Base-by-base conservation (phyloP, 2,888 invertebrate genomes). In the Hypercompe scribonia region DNA sequence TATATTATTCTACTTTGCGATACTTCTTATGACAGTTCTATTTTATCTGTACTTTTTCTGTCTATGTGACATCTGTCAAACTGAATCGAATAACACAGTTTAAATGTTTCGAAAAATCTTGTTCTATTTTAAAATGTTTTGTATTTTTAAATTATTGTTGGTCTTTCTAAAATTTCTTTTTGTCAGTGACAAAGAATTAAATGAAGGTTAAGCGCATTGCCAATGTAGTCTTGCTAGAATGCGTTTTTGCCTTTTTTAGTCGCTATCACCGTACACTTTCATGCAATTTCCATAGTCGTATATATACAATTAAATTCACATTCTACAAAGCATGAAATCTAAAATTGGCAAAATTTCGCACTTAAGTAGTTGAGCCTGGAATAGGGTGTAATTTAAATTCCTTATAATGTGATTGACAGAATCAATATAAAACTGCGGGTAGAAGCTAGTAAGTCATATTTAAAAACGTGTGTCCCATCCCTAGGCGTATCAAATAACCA, bases 401-500 rank as follows among this genome's bases (percentile, higher is more conserved):
- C 8, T 24, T 10, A 50, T 21, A 18, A 46, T 8, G 24, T 24
- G 21, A 7, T 21, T 46, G 11, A 54, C n/a, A n/a, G n/a, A 24
- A 54, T 50, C 8, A 24, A 54, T n/a, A 50, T 11, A 10, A n/a
- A 54, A 3, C 50, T 11, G 21, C n/a, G 10, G 50, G 24, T 54
- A 54, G 24, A 54, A 50, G 8, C 24, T 50, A n/a, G 50, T 68
- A 39, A 64, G 46, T 4, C 24, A 70, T 42, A 64, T n/a, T n/a
- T 64, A 65, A 4, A 70, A 24, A 65, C 4, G 63, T 46, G 68
- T 65, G 63, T 31, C 73, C 73, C 71, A 68, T 39, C 68, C 61
- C 71, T 73, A 71, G 67, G 64, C 68, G 64, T 70, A 65, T 15
- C 46, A 66, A 28, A 21, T 54, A 28, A 46, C 50, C 5, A 64